Evolutionary conservation across 1,140 invertebrate species (phyloP), one percentile per base, ranked within the genome.

Genomic region (Drosophila yakuba): DNA sequence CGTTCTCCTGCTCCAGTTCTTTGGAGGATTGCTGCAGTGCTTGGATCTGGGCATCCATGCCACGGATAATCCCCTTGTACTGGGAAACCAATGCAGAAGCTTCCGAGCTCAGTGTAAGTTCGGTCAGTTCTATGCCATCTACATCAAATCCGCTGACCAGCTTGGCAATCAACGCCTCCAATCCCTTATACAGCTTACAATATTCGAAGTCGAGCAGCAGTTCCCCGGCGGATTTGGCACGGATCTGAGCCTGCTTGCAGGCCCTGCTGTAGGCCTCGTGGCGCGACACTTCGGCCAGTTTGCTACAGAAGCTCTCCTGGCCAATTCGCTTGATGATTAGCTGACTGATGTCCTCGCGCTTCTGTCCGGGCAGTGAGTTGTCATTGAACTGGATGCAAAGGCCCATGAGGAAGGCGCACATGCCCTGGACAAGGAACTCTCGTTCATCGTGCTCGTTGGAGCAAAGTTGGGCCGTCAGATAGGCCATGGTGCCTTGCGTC

Each of bases 191-290:
- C 11, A 99, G 93, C 85, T 95, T 95, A 86, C 97, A 98, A 93
- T 99, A 99, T 92, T 99, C 97, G 93, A 98, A 98, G 93, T 99
- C 99, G 55, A 99, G 94, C 25, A 99, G 93, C 17, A 99, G 93
- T 75, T 99, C 97, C 11, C 93, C 93, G 6, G 97, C 93, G 71
- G 95, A 93, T 91, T 96, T 96, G 12, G 95, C 96, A 38, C 95
- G 94, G 4, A 97, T 94, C 92, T 99, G 97, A 2, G 98, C 98
- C 91, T 98, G 97, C 93, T 99, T 99, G 2, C 97, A 95, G 32
- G 98, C 97, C 90, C 95, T 95, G 35, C 96, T 97, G 93, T 99
- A 99, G 35, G 95, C 94, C 93, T 99, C 98, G 86, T 98, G 97
- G 62, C 96, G 95, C 0, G 96, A 95, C 41, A 99, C 96, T 68